These are phyloP conservation scores for Lepidocyrtinus sp. DNA, from an alignment of 2,888 invertebrate genomes.

Conservation along the genomic window DNA sequence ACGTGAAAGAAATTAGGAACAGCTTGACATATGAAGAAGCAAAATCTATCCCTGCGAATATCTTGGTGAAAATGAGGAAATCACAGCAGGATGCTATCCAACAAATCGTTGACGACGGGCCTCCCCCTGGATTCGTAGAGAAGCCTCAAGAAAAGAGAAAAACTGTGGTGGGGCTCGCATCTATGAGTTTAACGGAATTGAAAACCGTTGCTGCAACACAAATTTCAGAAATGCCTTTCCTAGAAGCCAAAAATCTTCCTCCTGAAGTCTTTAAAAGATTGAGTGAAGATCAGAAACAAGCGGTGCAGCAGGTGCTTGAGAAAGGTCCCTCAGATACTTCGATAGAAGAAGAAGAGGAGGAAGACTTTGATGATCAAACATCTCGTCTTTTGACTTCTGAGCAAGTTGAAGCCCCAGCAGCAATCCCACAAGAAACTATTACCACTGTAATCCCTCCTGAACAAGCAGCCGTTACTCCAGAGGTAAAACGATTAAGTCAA, in stretches of 20 bases:
- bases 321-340: background rate
- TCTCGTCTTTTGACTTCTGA: too few relatives aligned
- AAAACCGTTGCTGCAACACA: background rate
- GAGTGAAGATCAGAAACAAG: background rate
- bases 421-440: too few relatives aligned
- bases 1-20: background rate
- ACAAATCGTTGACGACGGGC: slow-evolving; percentile 2
- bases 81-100: slow-evolving; percentile 19
- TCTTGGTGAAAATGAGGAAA: slow-evolving; percentile 19
- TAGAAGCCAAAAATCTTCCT: background rate
- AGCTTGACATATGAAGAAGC: slow-evolving; percentile 33
- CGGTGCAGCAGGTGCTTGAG: background rate
- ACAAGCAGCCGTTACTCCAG: too few relatives aligned
- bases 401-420: too few relatives aligned
- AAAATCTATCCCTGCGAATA: background rate
- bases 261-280: background rate
- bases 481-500: too few relatives aligned
- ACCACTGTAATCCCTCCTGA: too few relatives aligned
- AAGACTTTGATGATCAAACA: background rate
- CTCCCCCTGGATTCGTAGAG: background rate
- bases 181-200: background rate
- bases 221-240: background rate
- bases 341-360: background rate
- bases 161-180: background rate
- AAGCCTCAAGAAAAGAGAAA: slow-evolving; percentile 24